Conservation (phyloP, 1,140 invertebrate genomes). For the Drosophila repletoides region DNA sequence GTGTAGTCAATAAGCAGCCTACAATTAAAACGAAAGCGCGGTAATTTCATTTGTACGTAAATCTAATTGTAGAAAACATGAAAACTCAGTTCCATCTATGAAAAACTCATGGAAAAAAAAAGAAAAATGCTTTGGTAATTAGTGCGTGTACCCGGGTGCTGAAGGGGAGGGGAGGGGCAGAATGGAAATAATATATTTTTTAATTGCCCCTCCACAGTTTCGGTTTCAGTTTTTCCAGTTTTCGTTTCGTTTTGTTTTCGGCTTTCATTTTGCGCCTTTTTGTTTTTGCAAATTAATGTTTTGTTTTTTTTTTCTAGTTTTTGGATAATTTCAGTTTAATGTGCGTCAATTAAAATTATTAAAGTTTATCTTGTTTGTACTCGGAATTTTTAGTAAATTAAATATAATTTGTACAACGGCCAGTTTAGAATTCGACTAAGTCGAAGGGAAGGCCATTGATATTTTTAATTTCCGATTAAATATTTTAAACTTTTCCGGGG, state of each 20-base stretch:
- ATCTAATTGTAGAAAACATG: conserved; percentile 73
- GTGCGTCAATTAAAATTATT: conserved; percentile 77
- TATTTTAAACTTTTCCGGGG: too few relatives aligned
- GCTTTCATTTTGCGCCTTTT: conserved; percentile 63
- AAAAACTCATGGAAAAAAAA: conserved; percentile 29
- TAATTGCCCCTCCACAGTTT: conserved; percentile 44
- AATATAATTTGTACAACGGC: conserved; percentile 59
- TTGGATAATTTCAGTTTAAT: conserved; percentile 70
- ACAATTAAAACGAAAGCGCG: conserved; percentile 79
- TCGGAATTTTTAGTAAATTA: conserved; percentile 55
- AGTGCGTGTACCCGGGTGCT: conserved; percentile 60
- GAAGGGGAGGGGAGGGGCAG: not conserved
- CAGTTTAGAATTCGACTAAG: conserved; percentile 25
- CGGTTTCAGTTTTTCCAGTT: conserved; percentile 1
- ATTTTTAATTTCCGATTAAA: not conserved
- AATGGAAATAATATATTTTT: conserved; percentile 11
- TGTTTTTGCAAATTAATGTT: conserved; percentile 58
- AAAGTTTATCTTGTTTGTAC: conserved; percentile 56
- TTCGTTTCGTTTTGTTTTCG: conserved; percentile 38
- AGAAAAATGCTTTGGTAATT: conserved; percentile 70
- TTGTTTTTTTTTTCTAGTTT: conserved; percentile 17
- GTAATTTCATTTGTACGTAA: conserved; percentile 79
- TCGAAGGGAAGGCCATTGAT: not conserved
- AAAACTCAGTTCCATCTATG: conserved; percentile 10
- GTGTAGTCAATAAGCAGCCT: conserved; percentile 67